Base-by-base conservation (phyloP, 2,113 vertebrate species). In the Ursus arctos region DNA sequence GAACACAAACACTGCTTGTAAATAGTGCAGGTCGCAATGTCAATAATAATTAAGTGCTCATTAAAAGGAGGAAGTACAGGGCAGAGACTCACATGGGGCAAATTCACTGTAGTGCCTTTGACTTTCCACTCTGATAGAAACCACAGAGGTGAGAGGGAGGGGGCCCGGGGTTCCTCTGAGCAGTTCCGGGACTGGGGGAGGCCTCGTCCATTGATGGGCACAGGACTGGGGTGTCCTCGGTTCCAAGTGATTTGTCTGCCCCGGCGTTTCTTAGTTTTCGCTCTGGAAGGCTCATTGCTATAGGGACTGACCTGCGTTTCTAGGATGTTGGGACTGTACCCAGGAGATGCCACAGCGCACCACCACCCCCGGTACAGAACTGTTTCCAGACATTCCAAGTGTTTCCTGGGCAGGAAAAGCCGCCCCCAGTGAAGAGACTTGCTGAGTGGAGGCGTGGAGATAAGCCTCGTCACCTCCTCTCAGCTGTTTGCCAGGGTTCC, bases 141-240 rank as follows among this genome's bases (percentile, higher is more conserved):
- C 28, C 10, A 18, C 2, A 18, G 55, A 33, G 26, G 67, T 69
- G 43, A 26, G 8, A 18, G 2, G 2, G 18, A 6, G 31, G 6
- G 31, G 31, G 7, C 1, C 33, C 6, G 0, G 9, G 57, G 14
- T 59, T 33, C 82, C 49, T 51, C 43, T 15, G 2, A 4, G 21
- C 1, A 16, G 0, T 65, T 81, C 36, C 59, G 40, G 71, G 61
- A 26, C 0, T 13, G 21, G 36, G 24, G 26, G 24, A 6, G 21
- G n/a, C 61, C 28, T 3, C 2, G 0, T 33, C 7, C 14, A 6
- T 51, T 36, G 36, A 6, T 0, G 10, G 19, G 24, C 0, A 7
- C 7, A 53, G 59, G 14, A 33, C 6, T 10, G 22, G 2, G 13
- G 28, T 3, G 2, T 65, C 36, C 55, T 67, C 15, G 0, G 28